phyloP scores from a whole-genome alignment of 2,797 vertebrate species.

The Lepidocolaptes lacrymiger region DNA sequence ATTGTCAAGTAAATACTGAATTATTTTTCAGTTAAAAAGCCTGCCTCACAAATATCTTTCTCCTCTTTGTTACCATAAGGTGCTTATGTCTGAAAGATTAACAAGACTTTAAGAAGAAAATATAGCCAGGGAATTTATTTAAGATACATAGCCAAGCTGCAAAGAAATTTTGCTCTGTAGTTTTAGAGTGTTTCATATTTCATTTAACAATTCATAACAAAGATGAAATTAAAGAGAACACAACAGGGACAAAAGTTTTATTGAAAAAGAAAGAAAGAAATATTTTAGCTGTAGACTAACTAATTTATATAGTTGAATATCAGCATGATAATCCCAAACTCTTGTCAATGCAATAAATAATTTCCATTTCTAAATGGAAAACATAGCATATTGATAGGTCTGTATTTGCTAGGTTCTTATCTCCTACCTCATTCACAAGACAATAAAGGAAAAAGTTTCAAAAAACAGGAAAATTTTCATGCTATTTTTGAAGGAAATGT shows the following conservation, averaged over 20 bases:
- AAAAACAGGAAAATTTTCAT: not conserved
- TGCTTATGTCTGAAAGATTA: not conserved
- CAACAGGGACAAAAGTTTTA: not conserved
- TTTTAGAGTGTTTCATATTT: not conserved
- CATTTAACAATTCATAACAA: not conserved
- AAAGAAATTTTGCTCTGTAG: not conserved
- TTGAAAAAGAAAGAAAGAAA: not conserved
- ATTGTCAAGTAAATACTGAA: not conserved
- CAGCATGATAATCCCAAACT: not conserved
- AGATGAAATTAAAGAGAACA: not conserved
- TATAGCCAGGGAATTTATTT: not conserved
- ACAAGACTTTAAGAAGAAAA: not conserved
- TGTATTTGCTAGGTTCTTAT: not conserved
- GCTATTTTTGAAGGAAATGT: slow-evolving; percentile 24
- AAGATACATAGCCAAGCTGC: not conserved
- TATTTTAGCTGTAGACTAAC: not conserved
- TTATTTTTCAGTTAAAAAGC: not conserved
- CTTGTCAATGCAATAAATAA: not conserved
- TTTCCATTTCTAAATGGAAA: not conserved
- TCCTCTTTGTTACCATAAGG: not conserved
- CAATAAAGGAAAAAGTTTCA: not conserved
- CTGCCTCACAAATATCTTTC: not conserved
- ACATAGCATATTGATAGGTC: not conserved
- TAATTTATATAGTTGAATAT: not conserved
- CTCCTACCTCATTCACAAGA: not conserved